Percentiles rank a stretch among this genome's conserved stretches.
phyloP scores from a whole-genome alignment of 2,113 vertebrate genomes.

The Irena cyanogastra region DNA sequence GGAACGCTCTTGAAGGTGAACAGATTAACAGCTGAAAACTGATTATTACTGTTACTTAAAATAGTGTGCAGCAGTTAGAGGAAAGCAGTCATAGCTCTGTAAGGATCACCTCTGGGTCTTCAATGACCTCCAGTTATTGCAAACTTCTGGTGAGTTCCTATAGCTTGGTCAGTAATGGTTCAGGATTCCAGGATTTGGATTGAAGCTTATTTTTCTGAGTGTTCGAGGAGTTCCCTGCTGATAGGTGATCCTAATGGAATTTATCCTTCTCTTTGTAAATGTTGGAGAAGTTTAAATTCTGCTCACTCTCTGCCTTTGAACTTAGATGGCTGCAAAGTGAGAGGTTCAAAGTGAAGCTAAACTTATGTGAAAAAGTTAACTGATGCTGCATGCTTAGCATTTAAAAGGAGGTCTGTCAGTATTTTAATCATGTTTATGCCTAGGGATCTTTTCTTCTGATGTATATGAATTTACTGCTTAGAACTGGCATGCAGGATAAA shows the following conservation, averaged over 20 bases:
- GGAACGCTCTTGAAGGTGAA: not conserved
- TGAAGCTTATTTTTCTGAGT: not conserved
- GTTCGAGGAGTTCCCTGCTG: not conserved
- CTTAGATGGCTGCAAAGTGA: not conserved
- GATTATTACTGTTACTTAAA: not conserved
- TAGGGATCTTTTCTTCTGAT: not conserved
- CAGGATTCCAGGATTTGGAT: not conserved
- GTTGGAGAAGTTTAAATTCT: constrained; percentile 23
- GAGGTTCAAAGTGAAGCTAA: not conserved
- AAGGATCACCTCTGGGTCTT: not conserved
- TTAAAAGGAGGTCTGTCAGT: not conserved
- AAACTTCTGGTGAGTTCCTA: not conserved
- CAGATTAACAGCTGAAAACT: not conserved
- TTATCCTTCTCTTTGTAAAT: not conserved
- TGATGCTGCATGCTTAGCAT: not conserved
- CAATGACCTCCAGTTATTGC: not conserved
- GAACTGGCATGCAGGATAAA: not conserved
- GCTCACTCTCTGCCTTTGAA: constrained; percentile 24
- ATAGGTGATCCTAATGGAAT: not conserved
- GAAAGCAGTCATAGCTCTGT: not conserved
- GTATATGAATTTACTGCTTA: not conserved
- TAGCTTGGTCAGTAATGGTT: not conserved
- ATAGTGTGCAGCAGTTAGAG: not conserved
- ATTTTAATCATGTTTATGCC: not conserved
- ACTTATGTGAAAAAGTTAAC: not conserved